Evolutionary conservation across 2,888 invertebrate species (phyloP).

Genomic region (Dicyrtomina minuta): DNA sequence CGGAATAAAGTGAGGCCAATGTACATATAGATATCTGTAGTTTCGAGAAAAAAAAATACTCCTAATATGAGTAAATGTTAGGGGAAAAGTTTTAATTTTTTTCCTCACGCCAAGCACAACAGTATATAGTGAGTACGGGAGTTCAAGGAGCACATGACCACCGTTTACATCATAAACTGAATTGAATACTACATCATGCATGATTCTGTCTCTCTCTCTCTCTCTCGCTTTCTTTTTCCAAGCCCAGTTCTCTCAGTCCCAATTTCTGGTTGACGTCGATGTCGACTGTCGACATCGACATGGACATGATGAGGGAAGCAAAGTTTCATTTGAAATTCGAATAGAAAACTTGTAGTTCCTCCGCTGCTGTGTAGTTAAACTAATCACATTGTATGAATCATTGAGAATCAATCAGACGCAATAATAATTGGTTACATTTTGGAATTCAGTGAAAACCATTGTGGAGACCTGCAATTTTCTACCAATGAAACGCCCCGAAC

Average conservation of each 20-base stretch:
- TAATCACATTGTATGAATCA: constrained; percentile 18
- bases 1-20: too few species aligned
- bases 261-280: too few species aligned
- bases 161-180: too few species aligned
- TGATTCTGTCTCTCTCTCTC: too few species aligned
- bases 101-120: constrained; percentile 12
- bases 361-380: background rate
- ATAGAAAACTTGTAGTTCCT: constrained; percentile 10
- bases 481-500: constrained; percentile 6
- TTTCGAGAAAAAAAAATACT: too few species aligned
- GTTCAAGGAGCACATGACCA: too few species aligned
- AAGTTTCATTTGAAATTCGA: constrained; percentile 1
- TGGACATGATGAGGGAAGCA: background rate
- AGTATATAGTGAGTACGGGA: background rate
- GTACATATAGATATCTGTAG: too few species aligned
- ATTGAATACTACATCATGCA: too few species aligned
- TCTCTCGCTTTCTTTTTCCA: too few species aligned
- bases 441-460: constrained; percentile 19
- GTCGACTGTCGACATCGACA: too few species aligned
- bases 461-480: constrained; percentile 7
- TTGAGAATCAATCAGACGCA: constrained; percentile 32
- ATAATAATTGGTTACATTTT: constrained; percentile 31
- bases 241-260: too few species aligned
- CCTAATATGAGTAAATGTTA: too few species aligned
- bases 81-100: constrained; percentile 24